Percentiles rank a stretch among this genome's conserved stretches.
phyloP scores from a whole-genome alignment of 2,113 vertebrate species.

The Glaucomys volans region DNA sequence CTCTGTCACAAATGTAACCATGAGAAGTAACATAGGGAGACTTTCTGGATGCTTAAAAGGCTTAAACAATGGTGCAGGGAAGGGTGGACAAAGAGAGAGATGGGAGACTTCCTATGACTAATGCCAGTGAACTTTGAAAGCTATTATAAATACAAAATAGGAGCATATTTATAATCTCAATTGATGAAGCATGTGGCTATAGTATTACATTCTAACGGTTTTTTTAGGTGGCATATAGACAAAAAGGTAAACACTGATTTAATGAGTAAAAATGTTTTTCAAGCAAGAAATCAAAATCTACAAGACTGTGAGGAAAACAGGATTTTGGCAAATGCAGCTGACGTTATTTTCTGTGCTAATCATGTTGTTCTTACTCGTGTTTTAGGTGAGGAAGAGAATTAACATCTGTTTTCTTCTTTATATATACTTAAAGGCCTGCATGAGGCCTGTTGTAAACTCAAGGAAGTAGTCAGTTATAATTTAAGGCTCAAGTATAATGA shows the following conservation, averaged over 20 bases:
- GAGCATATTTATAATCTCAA: not conserved
- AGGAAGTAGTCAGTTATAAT: conserved; percentile 58
- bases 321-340: not conserved
- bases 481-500: conserved; percentile 66
- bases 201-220: not conserved
- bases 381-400: conserved; percentile 40
- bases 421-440: conserved; percentile 49
- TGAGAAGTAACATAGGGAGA: not conserved
- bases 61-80: not conserved
- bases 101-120: not conserved
- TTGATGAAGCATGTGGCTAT: not conserved
- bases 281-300: conserved; percentile 31
- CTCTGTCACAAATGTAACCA: not conserved
- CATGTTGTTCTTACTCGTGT: not conserved
- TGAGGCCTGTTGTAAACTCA: conserved; percentile 38
- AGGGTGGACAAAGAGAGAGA: not conserved
- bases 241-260: not conserved
- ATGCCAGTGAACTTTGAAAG: not conserved
- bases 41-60: not conserved
- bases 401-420: conserved; percentile 63
- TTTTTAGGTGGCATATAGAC: not conserved
- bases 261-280: not conserved
- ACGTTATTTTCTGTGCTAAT: conserved; percentile 18
- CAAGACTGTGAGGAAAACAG: not conserved
- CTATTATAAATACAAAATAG: not conserved